phyloP scores from a whole-genome alignment of 2,888 invertebrate genomes.

The Coecobrya sp. region DNA sequence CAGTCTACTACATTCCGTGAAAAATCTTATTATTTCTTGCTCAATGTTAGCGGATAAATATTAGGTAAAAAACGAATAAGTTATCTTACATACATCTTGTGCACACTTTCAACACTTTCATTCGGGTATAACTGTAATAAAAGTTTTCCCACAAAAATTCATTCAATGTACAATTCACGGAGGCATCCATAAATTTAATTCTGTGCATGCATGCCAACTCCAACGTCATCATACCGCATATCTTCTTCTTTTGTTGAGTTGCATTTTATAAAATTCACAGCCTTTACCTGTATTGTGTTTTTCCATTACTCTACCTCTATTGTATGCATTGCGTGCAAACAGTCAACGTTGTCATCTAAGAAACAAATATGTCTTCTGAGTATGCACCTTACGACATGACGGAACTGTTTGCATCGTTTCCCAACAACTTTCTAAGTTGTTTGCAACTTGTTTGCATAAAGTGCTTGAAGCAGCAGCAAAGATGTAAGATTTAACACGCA shows the following conservation, averaged over 20 bases:
- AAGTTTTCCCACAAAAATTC: conserved; percentile 40
- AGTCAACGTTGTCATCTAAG: background rate
- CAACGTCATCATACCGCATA: conserved; percentile 21
- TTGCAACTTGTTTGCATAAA: conserved; percentile 49
- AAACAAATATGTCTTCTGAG: background rate
- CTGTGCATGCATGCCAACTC: conserved; percentile 29
- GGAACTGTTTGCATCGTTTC: conserved; percentile 27
- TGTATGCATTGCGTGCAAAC: background rate
- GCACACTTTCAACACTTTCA: background rate
- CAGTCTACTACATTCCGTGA: background rate
- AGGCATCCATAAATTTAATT: conserved; percentile 32
- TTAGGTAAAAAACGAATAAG: background rate
- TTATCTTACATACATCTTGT: background rate
- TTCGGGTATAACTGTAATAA: background rate
- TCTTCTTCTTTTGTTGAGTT: background rate
- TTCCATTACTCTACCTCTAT: too few species aligned
- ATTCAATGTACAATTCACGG: background rate
- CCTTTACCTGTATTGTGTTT: background rate
- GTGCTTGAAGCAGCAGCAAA: background rate
- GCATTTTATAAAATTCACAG: conserved; percentile 7
- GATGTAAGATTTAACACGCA: background rate
- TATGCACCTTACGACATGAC: background rate
- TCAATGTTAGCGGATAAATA: background rate
- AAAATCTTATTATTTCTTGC: background rate
- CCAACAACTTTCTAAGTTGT: conserved; percentile 16